Conservation (phyloP, 2,888 invertebrate genomes). For the Phragmatobia fuliginosa region DNA sequence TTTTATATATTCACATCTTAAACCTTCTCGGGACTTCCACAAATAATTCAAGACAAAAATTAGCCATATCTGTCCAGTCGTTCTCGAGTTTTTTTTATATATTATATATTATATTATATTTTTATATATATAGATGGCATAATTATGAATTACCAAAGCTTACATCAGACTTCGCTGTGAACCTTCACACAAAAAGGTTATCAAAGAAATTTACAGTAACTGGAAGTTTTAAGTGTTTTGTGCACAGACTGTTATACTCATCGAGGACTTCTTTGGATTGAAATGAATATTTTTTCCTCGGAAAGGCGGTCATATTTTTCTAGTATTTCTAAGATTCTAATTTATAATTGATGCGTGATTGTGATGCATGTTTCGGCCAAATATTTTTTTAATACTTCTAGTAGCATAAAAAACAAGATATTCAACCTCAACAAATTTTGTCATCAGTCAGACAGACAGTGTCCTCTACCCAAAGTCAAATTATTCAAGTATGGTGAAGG, state of each 20-base stretch:
- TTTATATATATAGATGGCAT: too few species aligned
- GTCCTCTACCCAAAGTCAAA: neutral
- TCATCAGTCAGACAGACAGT: neutral
- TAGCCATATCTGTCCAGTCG: too few species aligned
- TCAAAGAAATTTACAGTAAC: neutral
- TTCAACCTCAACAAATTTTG: neutral
- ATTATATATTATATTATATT: too few species aligned
- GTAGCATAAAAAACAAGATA: neutral
- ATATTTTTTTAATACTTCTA: neutral
- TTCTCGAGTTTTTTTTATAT: too few species aligned
- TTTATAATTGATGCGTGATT: neutral
- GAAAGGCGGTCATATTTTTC: neutral
- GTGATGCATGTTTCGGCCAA: neutral
- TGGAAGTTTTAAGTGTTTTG: too few species aligned
- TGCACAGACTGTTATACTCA: neutral
- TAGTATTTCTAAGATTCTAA: neutral
- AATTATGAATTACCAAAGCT: too few species aligned
- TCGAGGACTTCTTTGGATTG: neutral
- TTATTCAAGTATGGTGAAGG: conserved; percentile 3
- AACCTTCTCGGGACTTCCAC: too few species aligned
- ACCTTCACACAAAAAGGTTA: neutral
- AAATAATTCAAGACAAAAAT: too few species aligned
- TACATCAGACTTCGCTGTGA: neutral
- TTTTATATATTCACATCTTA: too few species aligned
- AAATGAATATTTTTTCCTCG: neutral